phyloP scores from a whole-genome alignment of 2,797 vertebrate genomes.

The Sebastes cheni region DNA sequence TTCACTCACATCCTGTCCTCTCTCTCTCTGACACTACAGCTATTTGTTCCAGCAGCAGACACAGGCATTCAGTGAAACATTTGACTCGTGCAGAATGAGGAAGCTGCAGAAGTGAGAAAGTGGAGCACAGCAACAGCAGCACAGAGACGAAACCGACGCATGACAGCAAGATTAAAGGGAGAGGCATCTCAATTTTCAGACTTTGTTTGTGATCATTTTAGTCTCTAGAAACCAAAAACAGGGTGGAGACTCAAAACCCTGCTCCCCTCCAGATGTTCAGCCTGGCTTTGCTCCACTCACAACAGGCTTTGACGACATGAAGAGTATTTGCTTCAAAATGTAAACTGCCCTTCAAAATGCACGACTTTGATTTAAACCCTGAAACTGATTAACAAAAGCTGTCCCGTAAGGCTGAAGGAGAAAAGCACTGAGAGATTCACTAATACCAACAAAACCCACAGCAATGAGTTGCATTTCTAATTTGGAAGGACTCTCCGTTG shows the following conservation, averaged over 20 bases:
- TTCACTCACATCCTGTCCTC: background rate
- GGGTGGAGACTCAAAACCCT: background rate
- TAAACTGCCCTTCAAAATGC: background rate
- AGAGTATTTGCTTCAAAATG: background rate
- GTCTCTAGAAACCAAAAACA: background rate
- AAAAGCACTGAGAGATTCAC: background rate
- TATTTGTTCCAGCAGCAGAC: background rate
- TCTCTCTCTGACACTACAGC: background rate
- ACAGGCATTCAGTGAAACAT: background rate
- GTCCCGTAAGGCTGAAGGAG: background rate
- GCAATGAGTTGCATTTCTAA: background rate
- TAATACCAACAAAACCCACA: background rate
- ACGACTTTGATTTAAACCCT: background rate
- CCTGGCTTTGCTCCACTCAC: background rate
- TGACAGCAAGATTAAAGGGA: background rate
- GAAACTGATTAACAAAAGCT: background rate
- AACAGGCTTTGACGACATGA: background rate
- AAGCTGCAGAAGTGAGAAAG: background rate
- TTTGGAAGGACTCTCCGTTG: background rate
- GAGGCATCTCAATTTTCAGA: background rate
- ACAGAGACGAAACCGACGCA: background rate
- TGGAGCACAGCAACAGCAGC: background rate
- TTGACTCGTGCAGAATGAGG: background rate
- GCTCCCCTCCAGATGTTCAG: conserved; percentile 29
- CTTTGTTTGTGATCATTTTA: conserved; percentile 2